phyloP scores from a whole-genome alignment of 2,888 invertebrate genomes.

The Noctua comes region DNA sequence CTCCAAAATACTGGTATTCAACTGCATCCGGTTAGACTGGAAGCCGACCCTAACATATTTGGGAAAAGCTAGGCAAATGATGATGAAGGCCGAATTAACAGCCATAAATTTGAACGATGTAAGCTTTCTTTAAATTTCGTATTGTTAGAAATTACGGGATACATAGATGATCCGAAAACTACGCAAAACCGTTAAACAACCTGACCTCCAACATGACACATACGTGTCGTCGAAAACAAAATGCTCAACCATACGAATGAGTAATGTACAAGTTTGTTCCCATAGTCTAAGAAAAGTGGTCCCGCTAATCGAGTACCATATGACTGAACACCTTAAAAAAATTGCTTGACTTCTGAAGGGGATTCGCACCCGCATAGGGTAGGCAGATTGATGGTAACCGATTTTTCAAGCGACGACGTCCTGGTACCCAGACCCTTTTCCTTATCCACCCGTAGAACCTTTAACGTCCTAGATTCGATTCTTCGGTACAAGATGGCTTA shows the following conservation, averaged over 20 bases:
- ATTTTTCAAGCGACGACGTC: constrained; percentile 76
- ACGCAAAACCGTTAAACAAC: constrained; percentile 15
- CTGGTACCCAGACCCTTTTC: constrained; percentile 66
- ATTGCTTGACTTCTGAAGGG: constrained; percentile 78
- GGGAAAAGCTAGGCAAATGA: no score
- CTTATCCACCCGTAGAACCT: constrained; percentile 71
- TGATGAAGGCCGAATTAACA: background rate
- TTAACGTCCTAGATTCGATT: constrained; percentile 64
- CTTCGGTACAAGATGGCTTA: constrained; percentile 65
- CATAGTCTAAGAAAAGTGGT: constrained; percentile 72
- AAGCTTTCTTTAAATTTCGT: background rate
- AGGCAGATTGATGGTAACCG: constrained; percentile 75
- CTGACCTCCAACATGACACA: background rate
- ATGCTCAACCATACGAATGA: constrained; percentile 58
- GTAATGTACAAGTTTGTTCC: constrained; percentile 75
- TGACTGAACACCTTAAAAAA: constrained; percentile 75
- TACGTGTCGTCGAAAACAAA: constrained; percentile 19
- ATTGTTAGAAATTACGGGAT: background rate
- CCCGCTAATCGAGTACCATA: constrained; percentile 57
- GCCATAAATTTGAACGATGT: background rate
- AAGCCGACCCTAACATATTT: no score
- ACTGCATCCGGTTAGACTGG: no score
- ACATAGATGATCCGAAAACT: background rate
- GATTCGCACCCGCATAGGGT: constrained; percentile 74
- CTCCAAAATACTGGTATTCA: no score